Base-by-base conservation (phyloP, 2,113 vertebrate species). In the Platichthys flesus region DNA sequence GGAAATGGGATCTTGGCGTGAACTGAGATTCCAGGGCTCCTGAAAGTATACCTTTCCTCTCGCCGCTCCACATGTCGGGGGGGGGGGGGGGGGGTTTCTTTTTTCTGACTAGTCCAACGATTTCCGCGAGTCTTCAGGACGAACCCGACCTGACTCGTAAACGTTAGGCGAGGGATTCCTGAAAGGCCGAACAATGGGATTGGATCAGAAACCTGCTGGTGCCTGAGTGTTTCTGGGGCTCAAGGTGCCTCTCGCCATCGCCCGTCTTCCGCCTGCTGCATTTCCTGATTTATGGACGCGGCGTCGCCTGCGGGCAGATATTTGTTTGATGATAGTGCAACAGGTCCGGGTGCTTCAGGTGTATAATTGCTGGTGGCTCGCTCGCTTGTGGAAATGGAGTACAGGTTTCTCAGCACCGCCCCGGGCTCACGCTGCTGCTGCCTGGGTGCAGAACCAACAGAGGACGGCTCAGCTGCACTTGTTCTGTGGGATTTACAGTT, bases 271-370 rank as follows among this genome's bases (percentile, higher is more conserved):
- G 73, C 68, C 79, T 74, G 79, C 84, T 59, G 74, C 57, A 14
- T 71, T 86, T 80, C 73, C 71, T 93, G 92, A 93, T 94, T 94
- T 93, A 94, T 92, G 89, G 88, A 88, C 73, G 76, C 57, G 68
- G 74, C 85, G 73, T 87, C 58, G 89, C 91, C 93, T 81, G 73
- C 82, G 76, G 94, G 92, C 90, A 91, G 94, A 92, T 94, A 93
- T 95, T 93, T 94, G 92, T 94, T 94, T 94, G 92, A 93, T 94
- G 92, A 94, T 91, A 93, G 94, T 90, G 91, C 85, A 86, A 92
- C 90, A 87, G 90, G 89, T 90, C 90, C 91, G 89, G 87, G 92
- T 91, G 90, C 93, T 94, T 94, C 92, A 92, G 94, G 93, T 95
- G 93, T 91, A 93, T 94, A 94, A 94, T 93, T 94, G 93, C 92